Evolutionary conservation across 2,797 vertebrate genomes (phyloP).

Genomic region (Hozukius guyotensis): DNA sequence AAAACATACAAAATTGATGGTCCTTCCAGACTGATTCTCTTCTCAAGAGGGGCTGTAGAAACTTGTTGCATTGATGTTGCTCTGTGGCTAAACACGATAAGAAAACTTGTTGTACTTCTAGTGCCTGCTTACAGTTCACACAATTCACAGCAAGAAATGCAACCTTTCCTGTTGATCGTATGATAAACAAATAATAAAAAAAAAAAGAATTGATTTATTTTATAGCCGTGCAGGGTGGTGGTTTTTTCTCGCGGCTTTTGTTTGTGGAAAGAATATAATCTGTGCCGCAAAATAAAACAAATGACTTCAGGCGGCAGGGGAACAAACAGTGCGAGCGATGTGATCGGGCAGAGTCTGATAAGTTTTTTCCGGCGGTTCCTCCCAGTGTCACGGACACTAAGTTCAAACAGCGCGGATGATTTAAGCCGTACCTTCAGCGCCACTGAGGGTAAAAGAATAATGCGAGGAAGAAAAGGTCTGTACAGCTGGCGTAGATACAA

Average conservation of each 20-base stretch:
- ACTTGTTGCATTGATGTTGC: constrained; percentile 43
- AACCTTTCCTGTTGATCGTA: constrained; percentile 81
- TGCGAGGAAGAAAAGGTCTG: constrained; percentile 55
- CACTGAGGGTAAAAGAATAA: constrained; percentile 60
- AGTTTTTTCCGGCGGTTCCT: constrained; percentile 73
- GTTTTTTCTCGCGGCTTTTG: constrained; percentile 70
- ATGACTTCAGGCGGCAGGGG: constrained; percentile 63
- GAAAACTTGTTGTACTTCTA: constrained; percentile 54
- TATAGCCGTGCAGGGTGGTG: constrained; percentile 44
- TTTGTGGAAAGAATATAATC: constrained; percentile 76
- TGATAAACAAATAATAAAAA: constrained; percentile 65
- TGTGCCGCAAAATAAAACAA: constrained; percentile 75
- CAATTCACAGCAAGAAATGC: constrained; percentile 71
- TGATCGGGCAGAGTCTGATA: constrained; percentile 68
- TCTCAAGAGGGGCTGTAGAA: constrained; percentile 31
- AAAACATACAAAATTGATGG: constrained; percentile 39
- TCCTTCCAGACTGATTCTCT: constrained; percentile 21
- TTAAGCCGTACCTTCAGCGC: constrained; percentile 50
- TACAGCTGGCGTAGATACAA: constrained; percentile 70
- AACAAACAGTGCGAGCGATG: constrained; percentile 67
- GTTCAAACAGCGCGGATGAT: constrained; percentile 69
- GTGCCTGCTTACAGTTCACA: constrained; percentile 68
- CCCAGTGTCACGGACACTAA: constrained; percentile 64
- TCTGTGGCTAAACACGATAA: constrained; percentile 69
- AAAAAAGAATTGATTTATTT: constrained; percentile 49